Conservation (phyloP, 2,888 invertebrate genomes). For the Tachina grossa region DNA sequence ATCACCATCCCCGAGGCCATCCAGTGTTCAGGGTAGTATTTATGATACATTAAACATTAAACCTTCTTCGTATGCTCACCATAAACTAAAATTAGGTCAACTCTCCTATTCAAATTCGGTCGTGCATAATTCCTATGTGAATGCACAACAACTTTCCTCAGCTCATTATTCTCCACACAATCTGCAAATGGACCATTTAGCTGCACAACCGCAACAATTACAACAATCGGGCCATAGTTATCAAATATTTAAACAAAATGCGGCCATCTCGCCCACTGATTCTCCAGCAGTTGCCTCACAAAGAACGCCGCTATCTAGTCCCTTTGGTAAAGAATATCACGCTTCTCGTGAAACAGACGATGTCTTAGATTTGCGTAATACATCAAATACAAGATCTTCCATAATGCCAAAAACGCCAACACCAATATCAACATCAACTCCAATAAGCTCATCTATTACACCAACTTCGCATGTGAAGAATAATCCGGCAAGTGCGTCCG, state of each 20-base stretch:
- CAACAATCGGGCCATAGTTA: constrained; percentile 69
- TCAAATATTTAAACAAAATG: constrained; percentile 56
- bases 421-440: constrained; percentile 26
- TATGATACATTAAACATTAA: constrained; percentile 77
- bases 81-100: constrained; percentile 81
- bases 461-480: constrained; percentile 74
- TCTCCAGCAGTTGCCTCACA: constrained; percentile 37
- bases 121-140: constrained; percentile 56
- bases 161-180: constrained; percentile 61
- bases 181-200: constrained; percentile 66
- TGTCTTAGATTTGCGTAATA: constrained; percentile 80
- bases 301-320: constrained; percentile 74
- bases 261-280: constrained; percentile 57
- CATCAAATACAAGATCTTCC: constrained; percentile 59
- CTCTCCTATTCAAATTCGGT: constrained; percentile 76
- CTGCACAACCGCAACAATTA: constrained; percentile 72
- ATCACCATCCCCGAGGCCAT: constrained; percentile 77
- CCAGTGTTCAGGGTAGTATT: constrained; percentile 74
- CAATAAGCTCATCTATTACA: constrained; percentile 66
- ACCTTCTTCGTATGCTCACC: constrained; percentile 82
- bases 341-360: constrained; percentile 76
- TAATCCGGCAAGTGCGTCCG: constrained; percentile 81
- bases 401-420: constrained; percentile 39
- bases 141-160: constrained; percentile 70
- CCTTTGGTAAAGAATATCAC: constrained; percentile 59